Evolutionary conservation across 2,113 vertebrate genomes (phyloP).

Genomic region (Leucopsar rothschildi): DNA sequence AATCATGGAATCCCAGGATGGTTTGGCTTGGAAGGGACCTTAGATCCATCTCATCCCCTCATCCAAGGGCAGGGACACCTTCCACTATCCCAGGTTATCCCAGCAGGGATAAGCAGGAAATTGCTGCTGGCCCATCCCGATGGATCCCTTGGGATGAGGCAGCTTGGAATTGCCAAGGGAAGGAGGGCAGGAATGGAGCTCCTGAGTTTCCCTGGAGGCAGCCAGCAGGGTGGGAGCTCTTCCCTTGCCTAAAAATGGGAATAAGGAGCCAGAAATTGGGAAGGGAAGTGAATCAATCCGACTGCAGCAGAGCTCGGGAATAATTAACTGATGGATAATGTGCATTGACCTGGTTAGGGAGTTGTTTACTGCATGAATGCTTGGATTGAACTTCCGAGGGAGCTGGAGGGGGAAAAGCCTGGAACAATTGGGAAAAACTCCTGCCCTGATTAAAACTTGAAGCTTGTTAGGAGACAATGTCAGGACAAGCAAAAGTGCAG

Average conservation of each 20-base stretch:
- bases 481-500: background rate
- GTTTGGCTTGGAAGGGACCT: background rate
- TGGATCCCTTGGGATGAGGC: background rate
- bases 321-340: conserved; percentile 5
- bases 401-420: background rate
- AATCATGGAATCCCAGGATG: background rate
- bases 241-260: background rate
- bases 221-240: background rate
- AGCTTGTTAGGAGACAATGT: background rate
- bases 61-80: background rate
- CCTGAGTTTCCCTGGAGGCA: fast-evolving
- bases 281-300: background rate
- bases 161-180: background rate
- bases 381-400: background rate
- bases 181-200: background rate
- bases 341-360: conserved; percentile 1
- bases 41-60: background rate
- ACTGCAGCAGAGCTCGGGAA: background rate
- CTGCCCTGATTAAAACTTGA: background rate
- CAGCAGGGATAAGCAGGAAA: background rate
- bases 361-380: background rate
- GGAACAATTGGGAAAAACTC: background rate
- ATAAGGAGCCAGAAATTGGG: background rate
- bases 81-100: fast-evolving
- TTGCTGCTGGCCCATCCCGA: background rate